These are phyloP conservation scores for Thamnaconus septentrionalis DNA, from an alignment of 2,113 vertebrate genomes.

Conservation along the genomic window DNA sequence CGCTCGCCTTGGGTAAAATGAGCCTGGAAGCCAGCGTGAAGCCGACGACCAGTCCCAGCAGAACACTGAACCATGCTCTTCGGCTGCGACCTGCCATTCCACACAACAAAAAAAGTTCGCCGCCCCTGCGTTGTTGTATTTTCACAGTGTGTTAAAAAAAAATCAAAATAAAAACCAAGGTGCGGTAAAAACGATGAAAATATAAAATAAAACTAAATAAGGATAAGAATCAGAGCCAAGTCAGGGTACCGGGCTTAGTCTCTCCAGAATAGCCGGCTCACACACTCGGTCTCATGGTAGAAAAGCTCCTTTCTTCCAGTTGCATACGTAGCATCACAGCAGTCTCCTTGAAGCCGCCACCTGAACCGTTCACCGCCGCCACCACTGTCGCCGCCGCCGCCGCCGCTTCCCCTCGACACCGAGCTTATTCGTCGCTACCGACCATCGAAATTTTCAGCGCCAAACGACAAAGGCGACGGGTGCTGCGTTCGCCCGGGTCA, in stretches of 20 bases:
- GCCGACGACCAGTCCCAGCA: slow-evolving; percentile 88
- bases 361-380: slow-evolving; percentile 33
- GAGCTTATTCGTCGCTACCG: not conserved
- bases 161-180: not conserved
- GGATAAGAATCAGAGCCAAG: not conserved
- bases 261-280: slow-evolving; percentile 49
- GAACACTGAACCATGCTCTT: slow-evolving; percentile 89
- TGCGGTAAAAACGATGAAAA: not conserved
- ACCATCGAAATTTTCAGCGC: not conserved
- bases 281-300: slow-evolving; percentile 60
- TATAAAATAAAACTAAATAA: not conserved
- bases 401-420: slow-evolving; percentile 25
- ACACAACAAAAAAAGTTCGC: slow-evolving; percentile 28
- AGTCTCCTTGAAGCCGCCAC: slow-evolving; percentile 58
- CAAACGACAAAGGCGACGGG: not conserved
- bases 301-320: slow-evolving; percentile 62
- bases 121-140: slow-evolving; percentile 14
- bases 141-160: slow-evolving; percentile 9
- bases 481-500: slow-evolving; percentile 7
- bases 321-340: slow-evolving; percentile 75
- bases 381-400: not conserved
- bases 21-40: slow-evolving; percentile 91
- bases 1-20: slow-evolving; percentile 82
- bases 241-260: not conserved
- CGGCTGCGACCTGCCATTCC: slow-evolving; percentile 87